Base-by-base conservation (phyloP, 1,140 invertebrate species). In the Globodera rostochiensis region DNA sequence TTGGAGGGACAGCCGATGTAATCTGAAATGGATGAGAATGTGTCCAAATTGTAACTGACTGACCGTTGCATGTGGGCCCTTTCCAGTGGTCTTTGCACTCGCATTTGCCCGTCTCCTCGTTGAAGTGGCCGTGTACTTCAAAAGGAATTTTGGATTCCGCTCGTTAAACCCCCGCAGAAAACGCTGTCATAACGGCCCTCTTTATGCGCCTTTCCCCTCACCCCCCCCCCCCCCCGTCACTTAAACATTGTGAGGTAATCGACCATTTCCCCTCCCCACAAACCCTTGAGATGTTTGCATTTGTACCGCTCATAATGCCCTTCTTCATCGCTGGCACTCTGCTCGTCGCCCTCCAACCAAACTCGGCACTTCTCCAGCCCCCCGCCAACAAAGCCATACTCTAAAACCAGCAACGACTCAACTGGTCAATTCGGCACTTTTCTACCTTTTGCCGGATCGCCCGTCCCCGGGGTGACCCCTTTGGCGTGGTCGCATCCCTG, bases 241-340 rank as follows among this genome's bases (percentile, higher is more conserved):
- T n/a, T n/a, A n/a, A n/a, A n/a, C n/a, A n/a, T n/a, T n/a, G 53
- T 19, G 53, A n/a, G n/a, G 36, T 45, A 50, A 50, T 21, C 73
- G 15, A 76, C 19, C 64, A 76, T 76, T 66, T 75, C 49, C 25
- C 25, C 25, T 2, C 25, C 25, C 36, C n/a, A 60, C 83, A 11
- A 36, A 84, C 84, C 84, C 73, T 84, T 73, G 9, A 85, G 70
- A 49, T 85, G 85, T 80, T 87, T 87, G 83, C 84, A 85, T 66
- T 85, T 85, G 66, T 86, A 87, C 45, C 81, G 80, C 70, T 84
- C 84, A 49, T 84, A 84, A 71, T 77, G 69, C 13, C 53, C 74
- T 47, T 87, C 71, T 69, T 85, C 84, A 15, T 87, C 47, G 47
- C 84, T 85, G 36, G 36, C 45, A 45, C 53, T 74, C 36, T 76